These are phyloP conservation scores for Zophobas morio DNA, from an alignment of 1,140 invertebrate genomes.

Conservation along the genomic window DNA sequence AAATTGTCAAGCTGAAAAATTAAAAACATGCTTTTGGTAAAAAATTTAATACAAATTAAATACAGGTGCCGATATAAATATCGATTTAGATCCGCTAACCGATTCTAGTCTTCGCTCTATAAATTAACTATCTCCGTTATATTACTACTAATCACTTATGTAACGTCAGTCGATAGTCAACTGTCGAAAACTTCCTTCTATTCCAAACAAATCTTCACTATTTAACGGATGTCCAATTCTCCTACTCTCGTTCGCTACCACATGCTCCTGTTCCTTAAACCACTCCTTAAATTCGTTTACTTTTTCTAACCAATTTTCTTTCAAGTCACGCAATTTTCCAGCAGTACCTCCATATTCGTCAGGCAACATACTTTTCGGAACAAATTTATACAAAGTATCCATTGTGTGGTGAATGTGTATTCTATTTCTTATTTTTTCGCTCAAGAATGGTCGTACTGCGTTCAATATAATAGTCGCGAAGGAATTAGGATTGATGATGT, in stretches of 20 bases:
- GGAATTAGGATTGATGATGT: constrained; percentile 84
- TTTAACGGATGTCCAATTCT: constrained; percentile 85
- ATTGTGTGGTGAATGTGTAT: constrained; percentile 78
- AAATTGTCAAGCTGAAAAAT: too few relatives aligned
- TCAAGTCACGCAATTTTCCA: constrained; percentile 74
- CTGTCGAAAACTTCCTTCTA: constrained; percentile 87
- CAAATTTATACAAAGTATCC: constrained; percentile 80
- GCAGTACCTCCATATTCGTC: constrained; percentile 82
- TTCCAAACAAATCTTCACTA: constrained; percentile 84
- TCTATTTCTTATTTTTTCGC: not conserved
- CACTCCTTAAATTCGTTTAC: constrained; percentile 80
- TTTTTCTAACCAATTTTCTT: constrained; percentile 77
- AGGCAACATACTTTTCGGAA: constrained; percentile 83
- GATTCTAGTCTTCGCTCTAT: too few relatives aligned
- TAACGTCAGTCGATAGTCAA: constrained; percentile 79
- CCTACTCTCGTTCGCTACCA: constrained; percentile 82
- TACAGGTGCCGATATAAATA: too few relatives aligned
- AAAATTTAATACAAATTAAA: too few relatives aligned
- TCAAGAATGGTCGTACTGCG: not conserved
- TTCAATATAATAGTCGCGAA: constrained; percentile 81
- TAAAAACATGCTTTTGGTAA: too few relatives aligned
- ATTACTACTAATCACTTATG: too few relatives aligned
- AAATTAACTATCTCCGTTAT: not conserved
- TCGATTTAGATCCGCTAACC: too few relatives aligned
- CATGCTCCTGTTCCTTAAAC: constrained; percentile 81